A percentile compares a stretch with the other conserved stretches of the same genome.
phyloP scores from a whole-genome alignment of 2,113 vertebrate species.

The Mirza zaza region DNA sequence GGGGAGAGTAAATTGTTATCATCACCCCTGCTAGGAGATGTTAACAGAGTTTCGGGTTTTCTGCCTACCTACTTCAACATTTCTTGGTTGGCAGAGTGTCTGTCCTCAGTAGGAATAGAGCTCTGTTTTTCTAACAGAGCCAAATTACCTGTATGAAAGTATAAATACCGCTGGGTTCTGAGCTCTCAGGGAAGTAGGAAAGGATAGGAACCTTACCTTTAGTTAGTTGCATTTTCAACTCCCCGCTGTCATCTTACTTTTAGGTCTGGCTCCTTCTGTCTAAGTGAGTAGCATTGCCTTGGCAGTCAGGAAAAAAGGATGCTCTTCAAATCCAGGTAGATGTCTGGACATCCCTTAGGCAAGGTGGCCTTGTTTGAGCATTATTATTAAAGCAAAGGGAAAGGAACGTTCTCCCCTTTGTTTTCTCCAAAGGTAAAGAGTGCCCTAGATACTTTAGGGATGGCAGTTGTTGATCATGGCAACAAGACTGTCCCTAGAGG shows the following conservation, averaged over 20 bases:
- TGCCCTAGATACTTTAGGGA: constrained; percentile 12
- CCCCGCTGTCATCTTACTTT: neutral
- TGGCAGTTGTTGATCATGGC: constrained; percentile 37
- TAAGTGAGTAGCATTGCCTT: neutral
- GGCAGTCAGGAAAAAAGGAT: neutral
- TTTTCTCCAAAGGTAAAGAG: neutral
- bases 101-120: neutral
- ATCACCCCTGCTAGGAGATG: neutral
- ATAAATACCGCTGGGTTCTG: neutral
- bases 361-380: neutral
- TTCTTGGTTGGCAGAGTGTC: neutral
- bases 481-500: constrained; percentile 20
- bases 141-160: neutral
- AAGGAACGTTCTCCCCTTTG: neutral
- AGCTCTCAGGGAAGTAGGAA: neutral
- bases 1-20: neutral
- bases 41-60: neutral
- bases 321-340: neutral
- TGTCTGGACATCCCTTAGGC: neutral
- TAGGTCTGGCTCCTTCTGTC: neutral
- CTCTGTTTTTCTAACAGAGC: neutral
- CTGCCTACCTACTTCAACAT: neutral
- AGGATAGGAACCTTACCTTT: neutral
- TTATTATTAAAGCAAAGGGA: neutral
- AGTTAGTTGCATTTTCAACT: neutral